Base-by-base conservation (phyloP, 2,888 invertebrate species). In the Noctua pronuba region DNA sequence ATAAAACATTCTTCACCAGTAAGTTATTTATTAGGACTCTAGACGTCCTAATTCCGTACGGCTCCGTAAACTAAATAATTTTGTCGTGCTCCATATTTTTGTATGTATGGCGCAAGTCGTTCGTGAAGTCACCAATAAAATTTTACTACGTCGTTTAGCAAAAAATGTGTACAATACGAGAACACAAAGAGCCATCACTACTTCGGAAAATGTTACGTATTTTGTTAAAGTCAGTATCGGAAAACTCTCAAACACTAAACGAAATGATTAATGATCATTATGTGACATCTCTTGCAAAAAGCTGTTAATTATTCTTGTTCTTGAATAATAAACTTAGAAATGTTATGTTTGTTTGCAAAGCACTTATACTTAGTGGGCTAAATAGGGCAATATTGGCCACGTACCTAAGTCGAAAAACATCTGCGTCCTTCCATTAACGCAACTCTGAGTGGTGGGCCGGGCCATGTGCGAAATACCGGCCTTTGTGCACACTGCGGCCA, bases 361-460 rank as follows among this genome's bases (percentile, higher is more conserved):
- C 84, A 85, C 88, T 85, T 88, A 86, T 85, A 88, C 87, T 88
- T 86, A 87, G 87, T 83, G 80, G 80, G 80, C 77, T 85, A 84
- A 89, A 90, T 90, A 84, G 86, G 84, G 87, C 76, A 88, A 90
- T 90, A 89, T 89, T 87, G 84, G 88, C 83, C 85, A 91, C 89
- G 89, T 88, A 38, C 38, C 38, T 38, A 90, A 88, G 89, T 88
- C 84, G 89, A 86, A 88, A 89, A 89, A 86, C 91, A 91, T 89
- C 91, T 91, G 91, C 86, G 86, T 79, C 85, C 87, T 77, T 82
- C 88, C 85, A 90, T 88, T 86, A 87, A 81, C 75, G 65, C 78
- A 67, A 77, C 69, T 66, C n/a, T 46, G 69, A 80, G 78, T 65
- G 77, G 82, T 70, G 73, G 75, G 74, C 75, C 64, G 76, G 74